A percentile compares a stretch with the other conserved stretches of the same genome.
Evolutionary conservation across 2,888 invertebrate genomes (phyloP).

Genomic region (Sphaerophoria rueppellii): DNA sequence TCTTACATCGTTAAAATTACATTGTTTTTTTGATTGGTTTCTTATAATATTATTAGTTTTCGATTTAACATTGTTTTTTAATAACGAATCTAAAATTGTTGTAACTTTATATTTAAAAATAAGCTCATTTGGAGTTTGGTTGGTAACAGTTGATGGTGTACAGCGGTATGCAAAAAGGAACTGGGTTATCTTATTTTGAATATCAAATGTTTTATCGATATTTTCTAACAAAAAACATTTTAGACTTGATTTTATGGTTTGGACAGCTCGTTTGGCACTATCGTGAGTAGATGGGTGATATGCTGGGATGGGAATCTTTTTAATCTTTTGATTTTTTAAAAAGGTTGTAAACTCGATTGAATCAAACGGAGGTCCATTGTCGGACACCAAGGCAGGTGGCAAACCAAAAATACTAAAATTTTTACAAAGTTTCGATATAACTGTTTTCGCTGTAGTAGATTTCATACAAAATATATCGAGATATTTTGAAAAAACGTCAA

Average conservation of each 20-base stretch:
- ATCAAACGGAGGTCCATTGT: no score
- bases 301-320: no score
- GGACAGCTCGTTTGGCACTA: not conserved
- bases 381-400: no score
- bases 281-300: not conserved
- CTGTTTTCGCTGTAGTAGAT: no score
- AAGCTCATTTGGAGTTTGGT: conserved; percentile 3
- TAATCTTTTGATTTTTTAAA: no score
- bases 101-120: not conserved
- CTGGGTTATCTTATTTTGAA: not conserved
- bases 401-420: no score
- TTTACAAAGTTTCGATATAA: no score
- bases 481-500: no score
- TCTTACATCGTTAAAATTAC: not conserved
- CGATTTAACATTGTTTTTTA: not conserved
- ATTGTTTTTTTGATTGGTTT: not conserved
- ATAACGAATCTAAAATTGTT: not conserved
- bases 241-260: not conserved
- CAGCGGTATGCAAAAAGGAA: not conserved
- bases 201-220: not conserved
- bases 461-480: no score
- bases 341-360: no score
- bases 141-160: not conserved
- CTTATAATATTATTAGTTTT: not conserved
- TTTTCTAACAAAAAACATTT: not conserved